Evolutionary conservation across 2,113 vertebrate genomes (phyloP), one percentile per base, ranked within the genome.

Genomic region (Lontra canadensis): DNA sequence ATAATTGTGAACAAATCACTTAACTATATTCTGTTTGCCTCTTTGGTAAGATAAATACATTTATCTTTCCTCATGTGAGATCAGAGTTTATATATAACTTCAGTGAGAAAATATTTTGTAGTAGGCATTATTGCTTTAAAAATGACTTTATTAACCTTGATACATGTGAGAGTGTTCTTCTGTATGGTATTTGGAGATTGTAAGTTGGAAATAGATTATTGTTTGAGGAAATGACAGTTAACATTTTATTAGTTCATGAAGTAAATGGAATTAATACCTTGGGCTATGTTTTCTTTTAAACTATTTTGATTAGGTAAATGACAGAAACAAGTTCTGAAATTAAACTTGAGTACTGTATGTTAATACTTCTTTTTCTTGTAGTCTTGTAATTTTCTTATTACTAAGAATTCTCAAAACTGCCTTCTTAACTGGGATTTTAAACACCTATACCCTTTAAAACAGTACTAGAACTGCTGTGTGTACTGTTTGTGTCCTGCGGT

Each of bases 201-300:
- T 88, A 88, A 87, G 14, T 92, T 95, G 83, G 67, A 88, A 88
- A 71, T 69, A 94, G 36, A 93, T 81, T 85, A 79, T 88, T 74
- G 34, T 57, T 89, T 88, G 79, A 95, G 44, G 71, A 96, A 89
- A 47, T 90, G n/a, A 79, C n/a, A 85, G 26, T 76, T 67, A 65
- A 94, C 9, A 92, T 94, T 96, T 97, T 96, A 92, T 92, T 94
- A 88, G 80, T 82, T 92, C 71, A 79, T 96, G 91, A 92, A 94
- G 59, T 42, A 61, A 44, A 49, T 96, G 20, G 57, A 59, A 59
- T 59, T 25, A 21, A 57, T 21, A 57, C 55, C 55, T 57, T 21
- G 55, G 55, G 55, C 55, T 57, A 57, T 17, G 18, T 57, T 57
- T 57, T 57, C 21, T 59, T 59, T 59, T 23, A 23, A 59, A 59